Conservation (phyloP, 2,797 vertebrate species). For the Hafferia zeledoni region DNA sequence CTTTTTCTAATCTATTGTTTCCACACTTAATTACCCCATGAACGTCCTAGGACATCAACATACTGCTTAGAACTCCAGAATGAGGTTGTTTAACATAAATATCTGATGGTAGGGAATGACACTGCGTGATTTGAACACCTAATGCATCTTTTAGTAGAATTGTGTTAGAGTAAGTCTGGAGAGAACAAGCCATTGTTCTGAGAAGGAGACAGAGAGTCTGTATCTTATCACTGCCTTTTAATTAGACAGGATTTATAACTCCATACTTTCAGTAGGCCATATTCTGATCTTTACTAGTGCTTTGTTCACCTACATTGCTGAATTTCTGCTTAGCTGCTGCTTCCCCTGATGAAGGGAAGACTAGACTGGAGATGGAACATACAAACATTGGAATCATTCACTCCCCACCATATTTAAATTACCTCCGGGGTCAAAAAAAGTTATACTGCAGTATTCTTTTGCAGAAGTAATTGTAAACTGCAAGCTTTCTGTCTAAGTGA, state of each 20-base stretch:
- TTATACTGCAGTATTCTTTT: neutral
- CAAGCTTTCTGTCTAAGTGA: neutral
- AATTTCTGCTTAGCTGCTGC: neutral
- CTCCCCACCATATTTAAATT: neutral
- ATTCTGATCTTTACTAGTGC: neutral
- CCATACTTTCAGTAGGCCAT: neutral
- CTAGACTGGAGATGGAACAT: neutral
- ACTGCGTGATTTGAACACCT: neutral
- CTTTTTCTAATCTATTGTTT: neutral
- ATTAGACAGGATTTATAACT: neutral
- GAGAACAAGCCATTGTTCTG: neutral
- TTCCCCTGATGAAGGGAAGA: neutral
- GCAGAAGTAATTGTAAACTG: neutral
- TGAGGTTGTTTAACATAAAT: neutral
- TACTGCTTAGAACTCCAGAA: neutral
- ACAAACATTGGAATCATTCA: neutral
- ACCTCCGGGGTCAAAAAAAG: neutral
- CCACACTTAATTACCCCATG: neutral
- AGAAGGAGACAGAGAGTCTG: neutral
- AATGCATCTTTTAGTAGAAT: neutral
- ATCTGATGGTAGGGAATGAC: neutral
- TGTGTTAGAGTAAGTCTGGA: neutral
- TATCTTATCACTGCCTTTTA: neutral
- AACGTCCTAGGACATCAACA: neutral
- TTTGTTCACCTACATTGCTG: neutral